Conservation (phyloP, 2,888 invertebrate species). For the Ctena decussata region DNA sequence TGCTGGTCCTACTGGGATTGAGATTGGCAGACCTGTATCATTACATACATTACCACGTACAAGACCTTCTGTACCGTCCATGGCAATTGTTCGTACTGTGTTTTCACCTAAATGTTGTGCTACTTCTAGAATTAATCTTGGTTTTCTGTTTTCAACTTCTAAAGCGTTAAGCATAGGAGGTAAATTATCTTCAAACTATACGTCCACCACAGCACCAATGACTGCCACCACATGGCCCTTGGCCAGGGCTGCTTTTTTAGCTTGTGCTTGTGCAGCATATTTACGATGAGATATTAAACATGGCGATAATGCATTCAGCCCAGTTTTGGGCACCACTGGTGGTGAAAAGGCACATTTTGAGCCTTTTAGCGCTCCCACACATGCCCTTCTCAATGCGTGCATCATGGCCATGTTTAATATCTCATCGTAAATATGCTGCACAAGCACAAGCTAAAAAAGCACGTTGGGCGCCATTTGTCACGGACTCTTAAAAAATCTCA, state of each 20-base stretch:
- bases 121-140: conserved; percentile 95
- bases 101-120: conserved; percentile 96
- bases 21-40: conserved; percentile 96
- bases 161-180: conserved; percentile 98
- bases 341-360: conserved; percentile 88
- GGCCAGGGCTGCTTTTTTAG: conserved; percentile 37
- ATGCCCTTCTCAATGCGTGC: conserved; percentile 89
- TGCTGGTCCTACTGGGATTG: conserved; percentile 96
- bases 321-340: conserved; percentile 88
- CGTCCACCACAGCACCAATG: conserved; percentile 99
- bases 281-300: conserved; percentile 87
- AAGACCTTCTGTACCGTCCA: conserved; percentile 97
- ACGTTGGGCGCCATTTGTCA: too few species aligned
- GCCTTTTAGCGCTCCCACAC: conserved; percentile 89
- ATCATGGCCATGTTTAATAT: conserved; percentile 89
- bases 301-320: conserved; percentile 88
- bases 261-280: conserved; percentile 81
- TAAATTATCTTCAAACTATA: conserved; percentile 95
- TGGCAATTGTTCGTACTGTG: conserved; percentile 96
- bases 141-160: conserved; percentile 94
- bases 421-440: conserved; percentile 84
- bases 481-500: too few species aligned
- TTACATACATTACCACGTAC: conserved; percentile 93
- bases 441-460: conserved; percentile 65
- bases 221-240: conserved; percentile 92